These are phyloP conservation scores for Carollia perspicillata DNA, from an alignment of 2,113 vertebrate species.

Conservation along the genomic window DNA sequence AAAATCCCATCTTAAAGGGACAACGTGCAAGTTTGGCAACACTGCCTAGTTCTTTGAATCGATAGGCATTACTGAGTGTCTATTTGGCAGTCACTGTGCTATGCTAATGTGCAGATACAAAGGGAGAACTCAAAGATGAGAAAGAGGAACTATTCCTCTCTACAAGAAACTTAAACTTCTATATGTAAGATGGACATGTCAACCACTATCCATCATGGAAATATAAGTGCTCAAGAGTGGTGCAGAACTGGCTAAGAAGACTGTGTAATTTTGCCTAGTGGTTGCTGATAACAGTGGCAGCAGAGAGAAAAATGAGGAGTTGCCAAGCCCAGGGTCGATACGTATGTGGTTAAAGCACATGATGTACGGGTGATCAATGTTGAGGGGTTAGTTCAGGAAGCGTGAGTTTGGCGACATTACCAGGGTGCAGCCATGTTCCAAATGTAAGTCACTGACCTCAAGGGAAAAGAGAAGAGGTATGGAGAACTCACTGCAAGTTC, in stretches of 20 bases:
- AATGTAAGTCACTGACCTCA: background rate
- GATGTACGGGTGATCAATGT: background rate
- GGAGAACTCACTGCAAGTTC: background rate
- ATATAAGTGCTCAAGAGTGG: background rate
- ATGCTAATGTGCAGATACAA: background rate
- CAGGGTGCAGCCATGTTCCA: background rate
- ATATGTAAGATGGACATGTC: background rate
- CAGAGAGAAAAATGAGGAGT: background rate
- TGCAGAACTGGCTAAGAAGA: background rate
- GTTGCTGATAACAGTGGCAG: background rate
- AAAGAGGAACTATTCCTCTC: background rate
- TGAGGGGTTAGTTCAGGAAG: too few species aligned
- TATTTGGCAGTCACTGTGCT: background rate
- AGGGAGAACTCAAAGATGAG: background rate
- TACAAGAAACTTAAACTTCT: background rate
- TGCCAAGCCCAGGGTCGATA: background rate
- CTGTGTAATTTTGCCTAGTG: background rate
- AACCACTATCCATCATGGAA: background rate
- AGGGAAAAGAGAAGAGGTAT: background rate
- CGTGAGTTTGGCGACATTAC: background rate
- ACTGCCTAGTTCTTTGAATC: background rate
- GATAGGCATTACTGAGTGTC: background rate
- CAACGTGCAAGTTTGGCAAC: background rate
- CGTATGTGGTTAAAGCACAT: background rate
- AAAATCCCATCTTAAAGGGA: conserved; percentile 36